These are phyloP conservation scores for Monochamus saltuarius DNA, from an alignment of 1,140 invertebrate species.

Conservation along the genomic window DNA sequence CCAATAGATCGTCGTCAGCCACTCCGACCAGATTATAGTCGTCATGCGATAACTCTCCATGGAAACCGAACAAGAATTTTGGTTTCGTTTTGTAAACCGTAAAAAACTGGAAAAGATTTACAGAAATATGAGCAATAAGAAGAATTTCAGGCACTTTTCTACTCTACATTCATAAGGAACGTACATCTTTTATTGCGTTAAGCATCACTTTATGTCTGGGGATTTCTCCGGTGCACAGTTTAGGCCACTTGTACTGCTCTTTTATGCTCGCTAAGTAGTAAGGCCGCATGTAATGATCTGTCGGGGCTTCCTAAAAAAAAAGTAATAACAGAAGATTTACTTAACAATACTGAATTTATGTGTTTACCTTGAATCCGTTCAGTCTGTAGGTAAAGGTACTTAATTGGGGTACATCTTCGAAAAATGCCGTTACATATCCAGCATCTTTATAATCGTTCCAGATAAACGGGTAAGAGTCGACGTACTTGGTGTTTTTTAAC, in stretches of 20 bases:
- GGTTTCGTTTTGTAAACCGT: conserved; percentile 66
- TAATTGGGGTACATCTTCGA: conserved; percentile 81
- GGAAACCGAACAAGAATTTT: conserved; percentile 84
- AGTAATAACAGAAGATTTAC: conserved; percentile 6
- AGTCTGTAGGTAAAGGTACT: conserved; percentile 91
- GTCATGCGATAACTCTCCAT: conserved; percentile 87
- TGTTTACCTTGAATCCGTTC: conserved; percentile 72
- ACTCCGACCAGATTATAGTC: conserved; percentile 75
- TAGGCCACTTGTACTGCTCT: conserved; percentile 56
- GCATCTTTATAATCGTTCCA: conserved; percentile 73
- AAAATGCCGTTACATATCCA: conserved; percentile 76
- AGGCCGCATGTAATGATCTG: conserved; percentile 87
- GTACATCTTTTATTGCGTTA: conserved; percentile 65
- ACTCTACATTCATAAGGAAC: conserved; percentile 10
- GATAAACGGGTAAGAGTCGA: conserved; percentile 80
- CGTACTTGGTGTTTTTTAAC: conserved; percentile 61
- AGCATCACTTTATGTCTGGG: conserved; percentile 73
- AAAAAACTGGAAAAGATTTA: conserved; percentile 44
- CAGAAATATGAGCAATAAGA: background rate
- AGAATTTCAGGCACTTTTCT: conserved; percentile 3
- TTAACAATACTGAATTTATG: conserved; percentile 3
- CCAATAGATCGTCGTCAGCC: conserved; percentile 71
- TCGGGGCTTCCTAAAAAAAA: conserved; percentile 63
- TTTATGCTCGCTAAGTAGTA: conserved; percentile 68
- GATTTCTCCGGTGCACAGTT: conserved; percentile 75